Evolutionary conservation across 2,113 vertebrate genomes (phyloP).

Genomic region (Spea multiplicata): DNA sequence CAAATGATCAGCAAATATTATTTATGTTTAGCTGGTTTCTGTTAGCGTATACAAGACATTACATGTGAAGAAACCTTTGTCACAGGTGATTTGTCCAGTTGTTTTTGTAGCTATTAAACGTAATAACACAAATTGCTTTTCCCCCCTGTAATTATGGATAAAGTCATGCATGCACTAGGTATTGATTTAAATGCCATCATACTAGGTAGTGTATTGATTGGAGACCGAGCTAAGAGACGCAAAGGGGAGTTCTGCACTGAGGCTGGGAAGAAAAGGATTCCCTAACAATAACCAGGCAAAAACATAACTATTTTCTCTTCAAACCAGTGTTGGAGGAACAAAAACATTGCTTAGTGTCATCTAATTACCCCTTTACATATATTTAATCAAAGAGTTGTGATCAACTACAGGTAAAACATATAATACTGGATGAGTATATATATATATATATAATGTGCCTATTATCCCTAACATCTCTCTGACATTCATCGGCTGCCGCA

Average conservation of each 20-base stretch:
- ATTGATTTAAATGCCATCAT: slow-evolving; percentile 46
- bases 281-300: slow-evolving; percentile 14
- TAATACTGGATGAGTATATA: too few species aligned
- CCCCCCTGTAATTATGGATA: slow-evolving; percentile 38
- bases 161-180: slow-evolving; percentile 37
- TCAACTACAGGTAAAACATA: too few species aligned
- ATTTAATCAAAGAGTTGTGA: too few species aligned
- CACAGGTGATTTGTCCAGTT: slow-evolving; percentile 34
- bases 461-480: too few species aligned
- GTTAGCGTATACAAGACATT: neutral
- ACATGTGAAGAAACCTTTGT: slow-evolving; percentile 32
- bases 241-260: slow-evolving; percentile 48
- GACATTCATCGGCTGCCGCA: too few species aligned
- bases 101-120: slow-evolving; percentile 44
- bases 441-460: too few species aligned
- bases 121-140: slow-evolving; percentile 43
- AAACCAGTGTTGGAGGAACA: neutral
- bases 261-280: slow-evolving; percentile 45
- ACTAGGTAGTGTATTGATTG: slow-evolving; percentile 35
- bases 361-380: too few species aligned
- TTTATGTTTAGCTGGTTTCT: too few species aligned
- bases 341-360: neutral
- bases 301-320: neutral
- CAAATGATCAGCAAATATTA: too few species aligned
- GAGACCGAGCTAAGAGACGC: slow-evolving; percentile 43